Base-by-base conservation (phyloP, 1,140 invertebrate species). In the Sipha flava region DNA sequence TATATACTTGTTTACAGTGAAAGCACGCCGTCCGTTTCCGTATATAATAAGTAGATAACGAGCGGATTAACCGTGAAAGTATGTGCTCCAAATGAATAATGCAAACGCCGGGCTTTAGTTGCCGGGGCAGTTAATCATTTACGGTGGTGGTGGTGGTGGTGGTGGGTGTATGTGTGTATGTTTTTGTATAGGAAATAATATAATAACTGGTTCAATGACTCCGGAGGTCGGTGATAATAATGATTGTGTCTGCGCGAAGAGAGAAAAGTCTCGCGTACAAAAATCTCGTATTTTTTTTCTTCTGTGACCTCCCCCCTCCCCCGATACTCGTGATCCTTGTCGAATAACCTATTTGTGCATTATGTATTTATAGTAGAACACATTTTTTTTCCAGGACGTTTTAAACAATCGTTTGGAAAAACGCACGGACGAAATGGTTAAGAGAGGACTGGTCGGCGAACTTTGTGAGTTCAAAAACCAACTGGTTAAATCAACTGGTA, bases 11-110 rank as follows among this genome's bases (percentile, higher is more conserved):
- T n/a, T n/a, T n/a, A n/a, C n/a, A n/a, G n/a, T n/a, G n/a, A n/a
- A n/a, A n/a, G n/a, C n/a, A n/a, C n/a, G n/a, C n/a, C n/a, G n/a
- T n/a, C n/a, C n/a, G n/a, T n/a, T n/a, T n/a, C n/a, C n/a, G n/a
- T n/a, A n/a, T 26, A 43, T 66, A 43, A 66, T 43, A 66, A 66
- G 43, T 40, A 66, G 34, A 66, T 37, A 37, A 21, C 37, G 14
- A 66, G 34, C 64, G 64, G 21, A 66, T 66, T 66, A 43, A 66
- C 66, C 66, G 66, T 47, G 66, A 70, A 70, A 70, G 66, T 70
- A 47, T 43, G 73, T 43, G 73, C 73, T 77, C 73, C 23, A 59
- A 29, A 77, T 77, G 73, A 77, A 77, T 77, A 77, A 77, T 77
- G 14, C 52, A 77, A 77, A 77, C 49, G 23, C 31, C 26, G 52